Conservation (phyloP, 64 coral and sea anemone genomes). For the Trachythela sp. region DNA sequence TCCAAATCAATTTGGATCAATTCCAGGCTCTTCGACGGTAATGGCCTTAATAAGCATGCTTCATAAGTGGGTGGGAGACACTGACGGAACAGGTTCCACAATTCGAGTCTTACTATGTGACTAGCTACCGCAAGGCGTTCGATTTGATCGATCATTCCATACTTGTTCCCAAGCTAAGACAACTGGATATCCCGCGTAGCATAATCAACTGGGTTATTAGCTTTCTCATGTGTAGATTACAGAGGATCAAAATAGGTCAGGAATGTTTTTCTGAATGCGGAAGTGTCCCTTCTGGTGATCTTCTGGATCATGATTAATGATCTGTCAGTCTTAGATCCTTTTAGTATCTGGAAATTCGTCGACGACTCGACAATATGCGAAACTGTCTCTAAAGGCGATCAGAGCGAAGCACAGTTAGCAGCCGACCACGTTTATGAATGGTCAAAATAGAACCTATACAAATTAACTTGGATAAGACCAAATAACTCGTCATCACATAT, state of each 20-base stretch:
- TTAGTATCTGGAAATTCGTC: neutral
- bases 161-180: neutral
- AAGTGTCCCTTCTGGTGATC: neutral
- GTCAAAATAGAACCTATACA: neutral
- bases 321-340: neutral
- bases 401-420: neutral
- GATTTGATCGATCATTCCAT: neutral
- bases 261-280: neutral
- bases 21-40: neutral
- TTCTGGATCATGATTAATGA: neutral
- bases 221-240: neutral
- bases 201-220: neutral
- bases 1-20: neutral
- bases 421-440: neutral
- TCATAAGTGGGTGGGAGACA: conserved; percentile 23
- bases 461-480: conserved; percentile 23
- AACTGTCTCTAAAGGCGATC: neutral
- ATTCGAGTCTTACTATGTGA: too few species aligned
- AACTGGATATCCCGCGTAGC: neutral
- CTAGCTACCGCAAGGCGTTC: too few species aligned
- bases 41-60: neutral
- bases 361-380: neutral
- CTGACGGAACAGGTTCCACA: neutral
- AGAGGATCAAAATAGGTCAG: neutral
- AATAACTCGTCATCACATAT: conserved; percentile 19